Evolutionary conservation across 2,113 vertebrate species (phyloP).

Genomic region (Rhinoptilus africanus): DNA sequence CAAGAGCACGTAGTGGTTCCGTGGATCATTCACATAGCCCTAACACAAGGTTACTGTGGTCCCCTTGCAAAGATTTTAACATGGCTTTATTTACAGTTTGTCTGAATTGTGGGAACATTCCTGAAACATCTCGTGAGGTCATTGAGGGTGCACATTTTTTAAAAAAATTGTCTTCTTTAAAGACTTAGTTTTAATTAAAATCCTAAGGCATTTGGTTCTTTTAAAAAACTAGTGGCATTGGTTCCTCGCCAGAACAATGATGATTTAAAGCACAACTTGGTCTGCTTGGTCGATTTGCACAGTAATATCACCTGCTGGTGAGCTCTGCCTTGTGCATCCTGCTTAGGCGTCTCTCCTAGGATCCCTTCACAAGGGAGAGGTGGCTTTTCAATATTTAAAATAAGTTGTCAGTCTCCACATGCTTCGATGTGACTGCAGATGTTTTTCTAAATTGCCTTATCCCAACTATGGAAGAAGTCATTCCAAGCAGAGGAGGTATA

Average conservation of each 20-base stretch:
- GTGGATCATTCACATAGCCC: not conserved
- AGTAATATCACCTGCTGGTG: not conserved
- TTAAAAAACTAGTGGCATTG: not conserved
- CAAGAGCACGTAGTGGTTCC: not conserved
- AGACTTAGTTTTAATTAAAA: not conserved
- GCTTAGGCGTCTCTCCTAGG: not conserved
- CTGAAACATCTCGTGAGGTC: not conserved
- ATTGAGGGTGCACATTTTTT: no score
- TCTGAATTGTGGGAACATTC: not conserved
- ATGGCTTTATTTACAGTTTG: not conserved
- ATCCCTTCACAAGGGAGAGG: not conserved
- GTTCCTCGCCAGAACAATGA: not conserved
- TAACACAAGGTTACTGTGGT: not conserved
- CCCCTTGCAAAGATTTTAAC: not conserved
- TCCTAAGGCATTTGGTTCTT: not conserved
- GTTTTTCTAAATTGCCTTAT: not conserved
- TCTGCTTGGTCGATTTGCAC: not conserved
- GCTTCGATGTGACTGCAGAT: not conserved
- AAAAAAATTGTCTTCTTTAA: not conserved
- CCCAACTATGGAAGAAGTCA: not conserved
- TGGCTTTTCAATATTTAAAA: not conserved
- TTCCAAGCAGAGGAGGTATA: not conserved
- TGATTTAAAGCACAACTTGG: not conserved
- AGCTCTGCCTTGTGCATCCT: not conserved
- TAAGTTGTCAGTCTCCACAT: not conserved